Evolutionary conservation across 1,140 invertebrate species (phyloP).

Genomic region (Subanguina moxae): DNA sequence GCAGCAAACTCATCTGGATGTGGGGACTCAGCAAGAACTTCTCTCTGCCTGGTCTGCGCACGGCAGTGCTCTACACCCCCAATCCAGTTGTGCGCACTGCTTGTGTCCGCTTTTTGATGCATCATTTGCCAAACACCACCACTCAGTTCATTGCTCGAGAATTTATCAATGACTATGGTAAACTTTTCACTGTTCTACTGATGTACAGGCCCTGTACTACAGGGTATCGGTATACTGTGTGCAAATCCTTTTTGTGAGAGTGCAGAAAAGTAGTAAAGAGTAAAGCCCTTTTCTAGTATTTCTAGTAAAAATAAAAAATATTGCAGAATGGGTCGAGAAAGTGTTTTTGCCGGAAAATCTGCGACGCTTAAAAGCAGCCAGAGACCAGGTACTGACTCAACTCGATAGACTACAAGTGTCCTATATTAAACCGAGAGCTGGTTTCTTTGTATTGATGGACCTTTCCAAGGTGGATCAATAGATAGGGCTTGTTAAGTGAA

Average conservation of each 20-base stretch:
- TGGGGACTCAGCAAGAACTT: conserved; percentile 47
- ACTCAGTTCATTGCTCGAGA: conserved; percentile 43
- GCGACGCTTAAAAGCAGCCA: conserved; percentile 24
- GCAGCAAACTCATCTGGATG: conserved; percentile 39
- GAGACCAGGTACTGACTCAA: conserved; percentile 24
- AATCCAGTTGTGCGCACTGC: conserved; percentile 29
- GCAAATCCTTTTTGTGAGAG: neutral
- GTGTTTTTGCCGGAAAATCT: conserved; percentile 46
- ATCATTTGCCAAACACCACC: conserved; percentile 44
- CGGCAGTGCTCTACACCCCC: conserved; percentile 36
- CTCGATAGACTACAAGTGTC: conserved; percentile 24
- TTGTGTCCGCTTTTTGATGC: conserved; percentile 38
- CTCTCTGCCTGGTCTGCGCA: conserved; percentile 38
- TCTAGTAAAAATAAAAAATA: neutral
- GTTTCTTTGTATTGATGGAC: conserved; percentile 40
- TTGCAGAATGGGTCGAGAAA: conserved; percentile 40
- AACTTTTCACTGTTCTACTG: neutral
- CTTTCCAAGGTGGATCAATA: conserved; percentile 33
- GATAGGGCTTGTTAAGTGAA: neutral
- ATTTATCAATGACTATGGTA: conserved; percentile 36
- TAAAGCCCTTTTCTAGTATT: neutral
- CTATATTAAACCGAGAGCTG: conserved; percentile 36
- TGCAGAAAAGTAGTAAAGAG: neutral
- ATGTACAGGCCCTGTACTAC: no score
- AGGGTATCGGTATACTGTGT: no score